phyloP scores from a whole-genome alignment of 2,113 vertebrate genomes.

The Pelmatolapia mariae region DNA sequence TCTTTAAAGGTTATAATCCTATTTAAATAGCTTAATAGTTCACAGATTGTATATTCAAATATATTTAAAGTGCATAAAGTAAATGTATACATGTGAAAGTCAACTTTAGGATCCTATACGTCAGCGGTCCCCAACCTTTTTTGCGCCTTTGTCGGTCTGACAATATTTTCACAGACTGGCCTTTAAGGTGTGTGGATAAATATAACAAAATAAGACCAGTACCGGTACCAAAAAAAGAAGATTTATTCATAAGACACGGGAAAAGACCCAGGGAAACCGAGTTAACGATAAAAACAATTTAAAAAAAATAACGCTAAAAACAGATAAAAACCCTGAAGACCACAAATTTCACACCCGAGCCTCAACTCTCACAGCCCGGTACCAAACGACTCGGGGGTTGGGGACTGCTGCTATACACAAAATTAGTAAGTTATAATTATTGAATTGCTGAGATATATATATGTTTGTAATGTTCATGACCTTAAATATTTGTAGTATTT shows the following conservation, averaged over 20 bases:
- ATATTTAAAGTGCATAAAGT: not conserved
- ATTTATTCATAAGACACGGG: not conserved
- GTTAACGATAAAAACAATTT: fast-evolving
- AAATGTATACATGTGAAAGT: not conserved
- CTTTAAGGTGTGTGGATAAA: not conserved
- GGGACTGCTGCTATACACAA: fast-evolving
- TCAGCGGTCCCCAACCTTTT: not conserved
- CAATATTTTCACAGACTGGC: fast-evolving
- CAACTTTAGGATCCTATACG: not conserved
- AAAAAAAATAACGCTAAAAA: fast-evolving
- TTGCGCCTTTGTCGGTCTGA: fast-evolving
- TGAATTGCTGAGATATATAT: fast-evolving
- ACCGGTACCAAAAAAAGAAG: not conserved
- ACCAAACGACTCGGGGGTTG: not conserved
- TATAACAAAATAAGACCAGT: not conserved
- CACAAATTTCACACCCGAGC: not conserved
- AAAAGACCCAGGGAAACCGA: not conserved
- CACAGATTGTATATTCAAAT: not conserved
- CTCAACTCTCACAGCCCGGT: fast-evolving
- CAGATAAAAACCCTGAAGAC: not conserved
- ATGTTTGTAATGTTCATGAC: not conserved
- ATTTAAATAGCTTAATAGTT: not conserved
- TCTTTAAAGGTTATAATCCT: not conserved
- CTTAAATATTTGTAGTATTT: not conserved
- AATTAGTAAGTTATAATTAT: not conserved